phyloP scores from a whole-genome alignment of 92 coral and sea anemone genomes.

The Siderastrea radians region DNA sequence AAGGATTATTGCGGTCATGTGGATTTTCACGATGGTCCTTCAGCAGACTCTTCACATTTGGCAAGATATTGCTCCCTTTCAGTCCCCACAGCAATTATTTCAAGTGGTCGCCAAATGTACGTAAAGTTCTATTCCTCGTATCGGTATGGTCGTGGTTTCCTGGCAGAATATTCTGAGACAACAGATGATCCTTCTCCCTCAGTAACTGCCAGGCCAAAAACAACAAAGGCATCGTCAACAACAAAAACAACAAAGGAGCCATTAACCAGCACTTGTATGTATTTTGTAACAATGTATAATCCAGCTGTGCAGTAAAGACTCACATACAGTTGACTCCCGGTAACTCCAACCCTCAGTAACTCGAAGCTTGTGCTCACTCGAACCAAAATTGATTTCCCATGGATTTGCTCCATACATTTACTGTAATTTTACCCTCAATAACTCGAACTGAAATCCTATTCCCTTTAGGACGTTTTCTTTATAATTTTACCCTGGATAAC shows the following conservation, averaged over 20 bases:
- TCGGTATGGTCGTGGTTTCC: not conserved
- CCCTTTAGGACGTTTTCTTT: no score
- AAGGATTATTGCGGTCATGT: not conserved
- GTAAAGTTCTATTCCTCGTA: slow-evolving; percentile 7
- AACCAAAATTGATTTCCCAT: no score
- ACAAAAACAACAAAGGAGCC: not conserved
- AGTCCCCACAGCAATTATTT: not conserved
- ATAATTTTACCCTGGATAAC: no score
- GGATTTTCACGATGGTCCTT: slow-evolving; percentile 30
- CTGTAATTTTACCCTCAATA: no score
- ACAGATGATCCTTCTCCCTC: not conserved
- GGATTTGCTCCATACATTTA: no score
- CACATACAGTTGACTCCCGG: no score
- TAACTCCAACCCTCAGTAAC: no score
- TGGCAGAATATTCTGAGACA: slow-evolving; percentile 17
- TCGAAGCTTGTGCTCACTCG: no score
- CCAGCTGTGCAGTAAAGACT: no score
- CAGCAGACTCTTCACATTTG: slow-evolving; percentile 2
- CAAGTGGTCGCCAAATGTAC: slow-evolving; percentile 33
- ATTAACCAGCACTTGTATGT: not conserved
- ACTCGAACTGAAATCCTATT: no score
- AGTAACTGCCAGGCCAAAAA: not conserved
- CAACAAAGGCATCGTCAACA: not conserved
- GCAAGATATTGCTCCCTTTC: slow-evolving; percentile 12
- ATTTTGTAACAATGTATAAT: not conserved